Evolutionary conservation across 1,140 invertebrate species (phyloP).

Genomic region (Nasonia giraulti): DNA sequence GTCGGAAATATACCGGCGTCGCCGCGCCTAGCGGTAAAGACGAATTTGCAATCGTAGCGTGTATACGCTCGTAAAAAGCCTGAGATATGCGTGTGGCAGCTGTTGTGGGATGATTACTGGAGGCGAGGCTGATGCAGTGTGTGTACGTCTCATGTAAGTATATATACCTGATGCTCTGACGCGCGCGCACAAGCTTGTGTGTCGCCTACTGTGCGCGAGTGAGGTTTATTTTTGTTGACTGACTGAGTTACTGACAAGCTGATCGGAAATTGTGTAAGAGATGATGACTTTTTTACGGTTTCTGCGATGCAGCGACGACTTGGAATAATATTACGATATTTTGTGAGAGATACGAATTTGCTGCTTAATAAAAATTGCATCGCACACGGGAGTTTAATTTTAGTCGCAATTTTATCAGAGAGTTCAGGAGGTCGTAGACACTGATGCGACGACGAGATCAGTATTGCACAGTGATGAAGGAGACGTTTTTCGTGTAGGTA

Average conservation of each 20-base stretch:
- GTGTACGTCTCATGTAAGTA: neutral
- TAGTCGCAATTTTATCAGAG: neutral
- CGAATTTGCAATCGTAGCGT: conserved; percentile 27
- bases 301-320: no score
- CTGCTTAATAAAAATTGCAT: neutral
- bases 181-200: neutral
- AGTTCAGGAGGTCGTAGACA: neutral
- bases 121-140: neutral
- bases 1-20: neutral
- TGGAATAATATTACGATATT: no score
- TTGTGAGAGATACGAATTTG: neutral
- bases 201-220: neutral
- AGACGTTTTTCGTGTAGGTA: neutral
- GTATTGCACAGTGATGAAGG: neutral
- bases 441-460: neutral
- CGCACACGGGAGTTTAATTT: neutral
- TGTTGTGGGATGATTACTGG: neutral
- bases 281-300: neutral
- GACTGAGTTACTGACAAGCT: neutral
- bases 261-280: conserved; percentile 3
- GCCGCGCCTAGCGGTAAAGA: conserved; percentile 31
- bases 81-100: neutral
- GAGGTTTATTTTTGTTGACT: neutral
- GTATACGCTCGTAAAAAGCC: neutral
- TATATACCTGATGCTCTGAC: no score